Conservation (phyloP, 2,797 vertebrate species). For the Catamblyrhynchus diadema region DNA sequence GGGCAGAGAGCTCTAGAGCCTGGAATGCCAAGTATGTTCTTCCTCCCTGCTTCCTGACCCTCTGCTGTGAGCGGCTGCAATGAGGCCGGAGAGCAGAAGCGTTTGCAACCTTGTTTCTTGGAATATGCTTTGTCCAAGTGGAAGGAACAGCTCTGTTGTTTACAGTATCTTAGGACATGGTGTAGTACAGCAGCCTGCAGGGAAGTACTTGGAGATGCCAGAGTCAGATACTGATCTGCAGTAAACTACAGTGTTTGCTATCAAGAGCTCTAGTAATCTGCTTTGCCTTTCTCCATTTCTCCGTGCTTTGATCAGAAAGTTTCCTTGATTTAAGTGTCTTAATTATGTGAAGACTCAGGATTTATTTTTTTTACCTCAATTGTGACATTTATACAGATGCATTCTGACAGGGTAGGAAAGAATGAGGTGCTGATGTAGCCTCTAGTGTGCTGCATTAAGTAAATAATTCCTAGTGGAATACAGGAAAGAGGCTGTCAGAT, state of each 20-base stretch:
- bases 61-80: background rate
- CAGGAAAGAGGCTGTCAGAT: background rate
- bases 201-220: background rate
- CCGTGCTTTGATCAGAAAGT: background rate
- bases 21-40: slow-evolving; percentile 55
- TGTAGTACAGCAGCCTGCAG: background rate
- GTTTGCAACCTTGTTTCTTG: background rate
- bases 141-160: background rate
- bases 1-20: background rate
- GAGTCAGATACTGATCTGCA: background rate
- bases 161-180: background rate
- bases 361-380: background rate
- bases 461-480: background rate
- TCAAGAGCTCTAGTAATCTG: background rate
- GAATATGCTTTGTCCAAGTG: background rate
- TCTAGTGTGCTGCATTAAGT: background rate
- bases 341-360: background rate
- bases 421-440: background rate
- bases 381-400: background rate
- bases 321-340: background rate
- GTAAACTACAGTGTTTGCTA: background rate
- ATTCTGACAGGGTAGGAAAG: background rate
- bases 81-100: background rate
- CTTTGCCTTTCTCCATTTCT: background rate
- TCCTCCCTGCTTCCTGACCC: background rate